Conservation (phyloP, 1,140 invertebrate genomes). For the Aporrectodea caliginosa region DNA sequence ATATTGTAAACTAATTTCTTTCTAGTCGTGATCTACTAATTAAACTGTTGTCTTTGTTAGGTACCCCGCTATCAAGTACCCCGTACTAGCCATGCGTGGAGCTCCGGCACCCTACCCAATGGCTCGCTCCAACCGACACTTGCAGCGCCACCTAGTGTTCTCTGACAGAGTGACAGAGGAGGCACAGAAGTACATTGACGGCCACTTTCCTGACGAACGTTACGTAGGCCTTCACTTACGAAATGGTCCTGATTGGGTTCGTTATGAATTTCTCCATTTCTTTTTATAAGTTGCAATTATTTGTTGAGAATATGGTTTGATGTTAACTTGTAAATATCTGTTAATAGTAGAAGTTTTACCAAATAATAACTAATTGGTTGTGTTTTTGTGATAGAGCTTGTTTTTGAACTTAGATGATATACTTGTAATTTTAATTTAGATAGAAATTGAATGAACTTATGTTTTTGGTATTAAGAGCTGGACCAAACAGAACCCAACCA, state of each 20-base stretch:
- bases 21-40: too few relatives aligned
- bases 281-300: background rate
- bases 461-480: too few relatives aligned
- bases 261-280: slow-evolving; percentile 10
- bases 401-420: too few relatives aligned
- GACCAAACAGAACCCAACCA: too few relatives aligned
- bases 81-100: slow-evolving; percentile 68
- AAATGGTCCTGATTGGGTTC: slow-evolving; percentile 92
- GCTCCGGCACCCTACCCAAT: slow-evolving; percentile 94
- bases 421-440: too few relatives aligned
- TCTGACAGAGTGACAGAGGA: slow-evolving; percentile 65
- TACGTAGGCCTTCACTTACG: slow-evolving; percentile 91
- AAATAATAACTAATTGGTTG: too few relatives aligned
- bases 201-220: slow-evolving; percentile 65
- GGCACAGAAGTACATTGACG: slow-evolving; percentile 72
- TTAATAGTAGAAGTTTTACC: too few relatives aligned
- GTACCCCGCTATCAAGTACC: slow-evolving; percentile 67
- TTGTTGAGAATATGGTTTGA: slow-evolving; percentile 12
- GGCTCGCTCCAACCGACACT: slow-evolving; percentile 70
- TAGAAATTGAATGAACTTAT: too few relatives aligned
- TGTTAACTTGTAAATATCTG: background rate
- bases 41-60: too few relatives aligned
- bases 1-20: too few relatives aligned
- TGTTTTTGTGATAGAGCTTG: too few relatives aligned
- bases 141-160: slow-evolving; percentile 86